Percentiles rank a stretch among this genome's conserved stretches.
phyloP scores from a whole-genome alignment of 1,140 invertebrate genomes.

The Euwallacea similis region DNA sequence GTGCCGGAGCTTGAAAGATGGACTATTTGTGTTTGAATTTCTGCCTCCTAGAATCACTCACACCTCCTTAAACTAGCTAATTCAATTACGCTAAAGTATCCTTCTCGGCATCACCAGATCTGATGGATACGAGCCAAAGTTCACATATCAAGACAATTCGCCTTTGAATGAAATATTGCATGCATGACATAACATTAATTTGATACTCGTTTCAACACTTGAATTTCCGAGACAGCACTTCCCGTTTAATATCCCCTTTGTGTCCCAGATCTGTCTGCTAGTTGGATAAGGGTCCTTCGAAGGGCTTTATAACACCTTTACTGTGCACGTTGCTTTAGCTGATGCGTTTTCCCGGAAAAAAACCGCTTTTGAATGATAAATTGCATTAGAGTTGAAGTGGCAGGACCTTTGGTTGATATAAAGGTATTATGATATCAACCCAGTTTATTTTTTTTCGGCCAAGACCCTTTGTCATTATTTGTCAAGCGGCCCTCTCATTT shows the following conservation, averaged over 20 bases:
- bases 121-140: too few relatives aligned
- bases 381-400: background rate
- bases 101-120: too few relatives aligned
- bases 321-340: background rate
- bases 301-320: constrained; percentile 2
- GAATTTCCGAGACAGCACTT: background rate
- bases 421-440: too few relatives aligned
- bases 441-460: too few relatives aligned
- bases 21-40: too few relatives aligned
- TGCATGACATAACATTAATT: constrained; percentile 4
- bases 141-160: background rate
- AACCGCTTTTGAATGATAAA: constrained; percentile 1
- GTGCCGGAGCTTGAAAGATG: too few relatives aligned
- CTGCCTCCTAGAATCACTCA: too few relatives aligned
- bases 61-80: too few relatives aligned
- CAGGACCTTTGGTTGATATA: too few relatives aligned
- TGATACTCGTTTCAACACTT: constrained; percentile 1
- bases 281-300: background rate
- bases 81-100: too few relatives aligned
- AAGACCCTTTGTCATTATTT: too few relatives aligned
- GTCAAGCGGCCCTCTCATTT: too few relatives aligned
- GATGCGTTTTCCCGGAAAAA: background rate
- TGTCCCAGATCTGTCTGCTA: constrained; percentile 1
- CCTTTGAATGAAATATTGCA: background rate
- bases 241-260: background rate